Conservation (phyloP, 2,888 invertebrate genomes). For the Anagyrus pseudococci region DNA sequence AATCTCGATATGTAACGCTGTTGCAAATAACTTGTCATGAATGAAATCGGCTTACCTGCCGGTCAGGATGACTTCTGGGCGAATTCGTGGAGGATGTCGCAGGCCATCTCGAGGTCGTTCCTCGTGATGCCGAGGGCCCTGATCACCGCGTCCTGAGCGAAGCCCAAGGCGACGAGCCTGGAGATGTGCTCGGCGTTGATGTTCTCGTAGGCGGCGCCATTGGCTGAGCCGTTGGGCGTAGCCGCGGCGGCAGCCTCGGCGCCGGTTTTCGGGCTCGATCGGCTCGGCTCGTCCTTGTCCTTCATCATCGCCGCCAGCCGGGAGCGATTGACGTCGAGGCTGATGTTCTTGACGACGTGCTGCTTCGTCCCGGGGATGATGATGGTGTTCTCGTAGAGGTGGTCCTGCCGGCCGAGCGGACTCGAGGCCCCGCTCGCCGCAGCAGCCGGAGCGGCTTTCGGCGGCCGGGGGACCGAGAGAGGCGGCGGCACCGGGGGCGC, state of each 20-base stretch:
- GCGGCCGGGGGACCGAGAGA: constrained; percentile 53
- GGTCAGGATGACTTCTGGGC: constrained; percentile 69
- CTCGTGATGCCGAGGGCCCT: constrained; percentile 90
- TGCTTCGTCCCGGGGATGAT: constrained; percentile 61
- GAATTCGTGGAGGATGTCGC: constrained; percentile 92
- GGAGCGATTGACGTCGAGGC: constrained; percentile 54
- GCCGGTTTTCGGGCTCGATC: constrained; percentile 51
- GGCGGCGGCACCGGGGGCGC: constrained; percentile 57
- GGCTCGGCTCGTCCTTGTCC: constrained; percentile 52
- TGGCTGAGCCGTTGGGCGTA: constrained; percentile 47
- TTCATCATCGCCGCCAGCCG: constrained; percentile 57
- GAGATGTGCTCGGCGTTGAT: constrained; percentile 91
- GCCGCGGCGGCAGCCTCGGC: constrained; percentile 41
- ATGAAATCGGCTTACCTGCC: constrained; percentile 32
- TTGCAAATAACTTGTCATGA: too few relatives aligned
- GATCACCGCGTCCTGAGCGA: constrained; percentile 88
- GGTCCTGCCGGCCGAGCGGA: constrained; percentile 54
- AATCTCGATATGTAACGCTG: neutral
- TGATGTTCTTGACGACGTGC: constrained; percentile 59
- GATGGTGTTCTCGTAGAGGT: constrained; percentile 65
- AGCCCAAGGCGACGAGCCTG: constrained; percentile 87
- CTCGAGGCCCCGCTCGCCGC: constrained; percentile 10
- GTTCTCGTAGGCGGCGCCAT: constrained; percentile 74
- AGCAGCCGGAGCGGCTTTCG: constrained; percentile 49
- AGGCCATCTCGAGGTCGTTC: constrained; percentile 94